A percentile compares a stretch with the other conserved stretches of the same genome.
These are phyloP conservation scores for Rhinogobio ventralis DNA, from an alignment of 2,797 vertebrate genomes.

Conservation along the genomic window DNA sequence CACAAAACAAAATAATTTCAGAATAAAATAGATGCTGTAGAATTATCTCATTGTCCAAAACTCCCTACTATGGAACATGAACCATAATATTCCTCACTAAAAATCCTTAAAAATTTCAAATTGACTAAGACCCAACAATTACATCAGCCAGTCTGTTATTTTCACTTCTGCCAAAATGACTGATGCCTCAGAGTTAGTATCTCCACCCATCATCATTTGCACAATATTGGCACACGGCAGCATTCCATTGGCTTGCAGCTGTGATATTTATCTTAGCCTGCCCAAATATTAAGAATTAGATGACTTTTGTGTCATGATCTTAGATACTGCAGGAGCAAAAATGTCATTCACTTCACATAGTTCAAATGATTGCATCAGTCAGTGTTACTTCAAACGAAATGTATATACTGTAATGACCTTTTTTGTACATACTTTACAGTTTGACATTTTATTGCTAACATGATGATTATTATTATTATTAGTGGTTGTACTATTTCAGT, in stretches of 20 bases:
- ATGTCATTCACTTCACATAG: background rate
- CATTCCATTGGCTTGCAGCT: conserved; percentile 31
- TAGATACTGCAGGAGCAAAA: conserved; percentile 1
- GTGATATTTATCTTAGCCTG: conserved; percentile 14
- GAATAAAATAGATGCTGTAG: background rate
- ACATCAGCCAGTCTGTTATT: conserved; percentile 22
- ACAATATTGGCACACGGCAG: conserved; percentile 42
- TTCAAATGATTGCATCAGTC: background rate
- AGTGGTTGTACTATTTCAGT: background rate
- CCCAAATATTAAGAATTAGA: conserved; percentile 45
- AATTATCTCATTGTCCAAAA: background rate
- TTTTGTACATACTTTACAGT: background rate
- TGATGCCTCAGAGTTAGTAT: conserved; percentile 23
- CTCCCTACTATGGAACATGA: background rate
- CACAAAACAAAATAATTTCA: background rate
- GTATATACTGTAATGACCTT: background rate
- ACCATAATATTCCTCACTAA: background rate
- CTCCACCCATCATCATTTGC: conserved; percentile 53
- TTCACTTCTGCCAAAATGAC: conserved; percentile 27
- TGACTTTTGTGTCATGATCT: background rate
- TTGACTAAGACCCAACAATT: background rate
- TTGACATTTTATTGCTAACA: background rate
- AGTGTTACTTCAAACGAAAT: background rate
- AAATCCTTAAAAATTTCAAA: background rate
- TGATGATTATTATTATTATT: background rate